A percentile compares a stretch with the other conserved stretches of the same genome.
These are phyloP conservation scores for Alethe castanea DNA, from an alignment of 2,113 vertebrate genomes.

Conservation along the genomic window DNA sequence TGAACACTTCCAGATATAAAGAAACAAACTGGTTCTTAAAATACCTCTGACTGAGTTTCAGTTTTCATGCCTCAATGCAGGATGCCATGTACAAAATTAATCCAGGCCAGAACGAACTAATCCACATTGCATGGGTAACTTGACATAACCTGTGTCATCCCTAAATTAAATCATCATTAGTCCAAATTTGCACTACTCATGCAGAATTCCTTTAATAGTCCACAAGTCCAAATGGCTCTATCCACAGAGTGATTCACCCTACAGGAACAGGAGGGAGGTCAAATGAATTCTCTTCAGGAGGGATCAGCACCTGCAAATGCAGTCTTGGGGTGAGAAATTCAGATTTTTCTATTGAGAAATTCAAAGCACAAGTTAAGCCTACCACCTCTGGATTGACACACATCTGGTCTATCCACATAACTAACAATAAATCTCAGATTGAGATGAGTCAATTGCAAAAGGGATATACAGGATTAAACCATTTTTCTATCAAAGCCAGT, in stretches of 20 bases:
- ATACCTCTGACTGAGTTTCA: neutral
- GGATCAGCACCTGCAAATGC: neutral
- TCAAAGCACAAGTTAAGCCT: neutral
- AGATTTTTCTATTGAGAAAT: neutral
- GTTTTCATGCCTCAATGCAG: neutral
- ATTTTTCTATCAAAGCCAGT: neutral
- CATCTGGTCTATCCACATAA: neutral
- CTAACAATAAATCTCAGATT: neutral
- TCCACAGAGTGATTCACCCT: neutral
- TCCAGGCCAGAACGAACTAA: neutral
- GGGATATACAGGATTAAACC: neutral
- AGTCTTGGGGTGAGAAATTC: neutral
- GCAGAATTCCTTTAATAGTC: neutral
- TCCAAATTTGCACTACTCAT: neutral
- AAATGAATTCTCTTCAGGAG: neutral
- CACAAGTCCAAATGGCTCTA: neutral
- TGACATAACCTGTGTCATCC: neutral
- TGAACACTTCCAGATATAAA: neutral
- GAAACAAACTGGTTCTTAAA: neutral
- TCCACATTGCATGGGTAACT: neutral
- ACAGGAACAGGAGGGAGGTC: neutral
- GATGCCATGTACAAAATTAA: neutral
- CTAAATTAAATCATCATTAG: neutral
- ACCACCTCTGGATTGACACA: neutral
- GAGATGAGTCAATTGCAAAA: neutral